Evolutionary conservation across 2,888 invertebrate species (phyloP).

Genomic region (Hecatera dysodea): DNA sequence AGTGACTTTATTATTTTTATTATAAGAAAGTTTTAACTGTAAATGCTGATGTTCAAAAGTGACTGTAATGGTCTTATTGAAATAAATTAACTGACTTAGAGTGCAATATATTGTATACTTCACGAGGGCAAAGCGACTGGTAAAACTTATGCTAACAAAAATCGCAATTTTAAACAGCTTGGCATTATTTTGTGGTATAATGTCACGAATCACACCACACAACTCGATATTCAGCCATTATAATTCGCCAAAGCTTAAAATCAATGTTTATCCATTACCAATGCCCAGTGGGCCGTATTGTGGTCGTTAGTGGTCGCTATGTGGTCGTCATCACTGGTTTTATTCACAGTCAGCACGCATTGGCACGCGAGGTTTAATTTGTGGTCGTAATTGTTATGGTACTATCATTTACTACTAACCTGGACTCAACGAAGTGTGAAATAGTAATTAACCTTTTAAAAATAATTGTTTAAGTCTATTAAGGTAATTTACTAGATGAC

Average conservation of each 20-base stretch:
- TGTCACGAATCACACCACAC: not conserved
- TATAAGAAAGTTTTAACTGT: too few species aligned
- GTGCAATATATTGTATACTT: too few species aligned
- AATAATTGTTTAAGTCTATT: not conserved
- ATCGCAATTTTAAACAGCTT: not conserved
- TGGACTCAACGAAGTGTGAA: constrained; percentile 21
- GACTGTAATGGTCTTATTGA: too few species aligned
- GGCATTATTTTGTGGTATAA: not conserved
- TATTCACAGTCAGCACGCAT: constrained; percentile 49
- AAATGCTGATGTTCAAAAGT: too few species aligned
- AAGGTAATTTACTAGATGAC: not conserved
- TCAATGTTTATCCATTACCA: constrained; percentile 20
- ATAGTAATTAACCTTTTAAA: constrained; percentile 31
- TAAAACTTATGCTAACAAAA: not conserved
- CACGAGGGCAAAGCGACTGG: too few species aligned
- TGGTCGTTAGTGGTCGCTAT: constrained; percentile 41
- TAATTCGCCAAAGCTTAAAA: constrained; percentile 13
- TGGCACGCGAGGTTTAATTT: constrained; percentile 42
- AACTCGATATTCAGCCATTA: not conserved
- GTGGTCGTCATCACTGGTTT: constrained; percentile 31
- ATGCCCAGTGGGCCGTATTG: not conserved
- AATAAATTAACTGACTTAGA: too few species aligned
- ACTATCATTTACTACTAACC: constrained; percentile 40
- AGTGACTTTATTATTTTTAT: too few species aligned
- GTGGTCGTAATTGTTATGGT: constrained; percentile 28